Evolutionary conservation across 2,888 invertebrate species (phyloP), one percentile per base, ranked within the genome.

Genomic region (Beris chalybata): DNA sequence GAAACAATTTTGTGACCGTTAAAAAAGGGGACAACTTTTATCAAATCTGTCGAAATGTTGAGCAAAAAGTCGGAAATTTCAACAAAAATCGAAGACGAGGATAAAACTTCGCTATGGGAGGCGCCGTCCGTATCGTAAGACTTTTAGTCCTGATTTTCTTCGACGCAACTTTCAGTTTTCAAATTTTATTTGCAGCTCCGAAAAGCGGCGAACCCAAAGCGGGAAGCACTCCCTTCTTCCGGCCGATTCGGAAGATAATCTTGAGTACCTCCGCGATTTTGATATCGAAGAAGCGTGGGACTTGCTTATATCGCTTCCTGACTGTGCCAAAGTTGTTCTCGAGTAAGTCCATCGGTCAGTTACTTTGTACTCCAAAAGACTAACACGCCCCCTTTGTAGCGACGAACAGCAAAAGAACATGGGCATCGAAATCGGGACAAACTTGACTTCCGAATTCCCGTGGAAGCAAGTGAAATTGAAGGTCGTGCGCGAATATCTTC

Each of bases 361-460:
- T 48, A 9, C 44, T 48, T 48, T 15, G 15, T 11, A 48, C 9
- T 4, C 38, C 9, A 53, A 30, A 29, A 29, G 3, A 48, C 11
- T 13, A 13, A 22, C 52, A 2, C 4, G 3, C 13, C 12, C 11
- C 47, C 32, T 29, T 69, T 68, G 11, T 32, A 76, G 75, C 38
- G 69, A 70, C 5, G 69, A 71, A 11, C 69, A 66, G 1, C 80
- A 81, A 68, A 76, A 74, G 65, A 53, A 68, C 1, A 77, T 90
- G 11, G 87, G 87, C 68, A 82, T 88, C 71, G 83, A 86, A 2
- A 84, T 90, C 50, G 91, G 90, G 0, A 81, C 84, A 45, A 84
- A 91, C 74, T 84, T 92, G 0, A 89, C 86, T 1, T 85, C 87
- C 15, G 91, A 91, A 75, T 86, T 85, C 73, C 91, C 91, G 0